These are phyloP conservation scores for Dasypogon diadema DNA, from an alignment of 2,888 invertebrate genomes.

Conservation along the genomic window DNA sequence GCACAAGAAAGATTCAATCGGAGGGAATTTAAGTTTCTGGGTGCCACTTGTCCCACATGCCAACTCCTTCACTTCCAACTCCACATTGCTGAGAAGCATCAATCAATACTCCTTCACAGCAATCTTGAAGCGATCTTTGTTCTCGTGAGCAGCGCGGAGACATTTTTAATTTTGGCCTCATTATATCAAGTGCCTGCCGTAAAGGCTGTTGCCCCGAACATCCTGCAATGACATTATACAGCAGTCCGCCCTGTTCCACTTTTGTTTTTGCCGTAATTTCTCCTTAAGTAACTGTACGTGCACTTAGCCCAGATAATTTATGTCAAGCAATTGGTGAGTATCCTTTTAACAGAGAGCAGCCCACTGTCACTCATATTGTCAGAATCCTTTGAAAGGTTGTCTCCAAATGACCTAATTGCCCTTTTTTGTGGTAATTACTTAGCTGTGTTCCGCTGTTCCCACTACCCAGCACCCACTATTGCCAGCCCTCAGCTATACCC, in stretches of 20 bases:
- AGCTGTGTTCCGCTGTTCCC: slow-evolving; percentile 16
- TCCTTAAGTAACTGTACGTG: slow-evolving; percentile 35
- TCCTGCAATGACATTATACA: slow-evolving; percentile 1
- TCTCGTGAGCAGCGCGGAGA: slow-evolving; percentile 9
- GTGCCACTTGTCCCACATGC: slow-evolving; percentile 19
- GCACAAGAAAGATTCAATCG: too few relatives aligned
- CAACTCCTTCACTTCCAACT: neutral
- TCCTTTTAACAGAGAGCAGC: slow-evolving; percentile 47
- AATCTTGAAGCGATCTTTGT: slow-evolving; percentile 18
- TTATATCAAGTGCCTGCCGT: slow-evolving; percentile 28
- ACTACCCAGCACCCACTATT: slow-evolving; percentile 20
- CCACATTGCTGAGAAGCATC: neutral
- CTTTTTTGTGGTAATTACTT: slow-evolving; percentile 50
- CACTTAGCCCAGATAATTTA: slow-evolving; percentile 49
- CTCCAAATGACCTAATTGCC: slow-evolving; percentile 49
- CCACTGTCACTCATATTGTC: slow-evolving; percentile 43
- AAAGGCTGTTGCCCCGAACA: neutral
- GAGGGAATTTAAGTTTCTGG: neutral
- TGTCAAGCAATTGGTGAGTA: slow-evolving; percentile 43
- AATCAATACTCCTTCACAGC: slow-evolving; percentile 32
- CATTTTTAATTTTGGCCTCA: slow-evolving; percentile 39
- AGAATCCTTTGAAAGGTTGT: slow-evolving; percentile 39
- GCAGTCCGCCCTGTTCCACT: neutral
- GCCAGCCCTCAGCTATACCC: neutral
- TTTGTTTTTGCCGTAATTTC: slow-evolving; percentile 29